Evolutionary conservation across 2,888 invertebrate species (phyloP).

Genomic region (Pantelozetes paolii): DNA sequence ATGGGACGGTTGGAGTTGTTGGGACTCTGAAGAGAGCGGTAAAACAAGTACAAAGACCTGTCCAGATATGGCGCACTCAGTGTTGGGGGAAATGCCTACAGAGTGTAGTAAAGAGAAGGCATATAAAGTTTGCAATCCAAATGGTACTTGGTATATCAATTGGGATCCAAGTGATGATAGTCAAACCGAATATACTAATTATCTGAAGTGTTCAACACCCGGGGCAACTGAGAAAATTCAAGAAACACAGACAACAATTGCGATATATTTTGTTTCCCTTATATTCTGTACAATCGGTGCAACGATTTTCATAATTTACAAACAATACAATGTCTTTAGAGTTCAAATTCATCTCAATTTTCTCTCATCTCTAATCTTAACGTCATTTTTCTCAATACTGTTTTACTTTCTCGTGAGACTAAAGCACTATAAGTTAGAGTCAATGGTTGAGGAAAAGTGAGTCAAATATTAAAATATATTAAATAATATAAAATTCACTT

Average conservation of each 20-base stretch:
- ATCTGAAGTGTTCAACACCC: slow-evolving; percentile 59
- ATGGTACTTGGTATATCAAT: slow-evolving; percentile 57
- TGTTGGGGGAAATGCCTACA: slow-evolving; percentile 55
- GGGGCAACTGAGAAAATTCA: slow-evolving; percentile 57
- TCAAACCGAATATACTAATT: slow-evolving; percentile 57
- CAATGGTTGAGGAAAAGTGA: slow-evolving; percentile 42
- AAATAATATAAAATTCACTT: no score
- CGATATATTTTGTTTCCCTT: slow-evolving; percentile 58
- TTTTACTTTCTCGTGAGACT: slow-evolving; percentile 54
- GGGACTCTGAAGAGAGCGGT: slow-evolving; percentile 55
- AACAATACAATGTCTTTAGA: slow-evolving; percentile 55
- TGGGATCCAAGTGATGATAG: slow-evolving; percentile 46
- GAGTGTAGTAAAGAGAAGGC: slow-evolving; percentile 61
- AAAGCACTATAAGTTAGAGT: slow-evolving; percentile 39
- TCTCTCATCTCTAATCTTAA: slow-evolving; percentile 59
- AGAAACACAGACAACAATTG: slow-evolving; percentile 58
- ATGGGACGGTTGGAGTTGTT: slow-evolving; percentile 66
- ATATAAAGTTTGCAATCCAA: slow-evolving; percentile 58
- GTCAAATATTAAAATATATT: background rate
- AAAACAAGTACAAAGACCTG: slow-evolving; percentile 57
- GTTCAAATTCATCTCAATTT: slow-evolving; percentile 62
- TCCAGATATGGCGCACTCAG: slow-evolving; percentile 53
- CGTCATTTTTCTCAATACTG: slow-evolving; percentile 60
- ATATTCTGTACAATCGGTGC: slow-evolving; percentile 60
- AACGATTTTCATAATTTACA: slow-evolving; percentile 59